These are phyloP conservation scores for Dromaius novaehollandiae DNA, from an alignment of 2,113 vertebrate genomes.

Conservation along the genomic window DNA sequence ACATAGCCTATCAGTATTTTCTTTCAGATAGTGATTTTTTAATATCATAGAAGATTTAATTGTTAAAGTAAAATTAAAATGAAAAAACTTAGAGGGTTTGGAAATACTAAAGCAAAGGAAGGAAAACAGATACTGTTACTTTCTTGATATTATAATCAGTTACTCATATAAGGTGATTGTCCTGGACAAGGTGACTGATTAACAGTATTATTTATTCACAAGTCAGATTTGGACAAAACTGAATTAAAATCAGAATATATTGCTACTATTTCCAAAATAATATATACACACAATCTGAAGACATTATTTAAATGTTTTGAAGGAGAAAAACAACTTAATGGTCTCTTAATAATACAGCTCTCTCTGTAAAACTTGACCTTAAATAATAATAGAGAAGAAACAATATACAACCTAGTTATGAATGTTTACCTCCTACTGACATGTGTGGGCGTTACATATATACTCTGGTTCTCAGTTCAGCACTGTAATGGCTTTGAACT, in stretches of 20 bases:
- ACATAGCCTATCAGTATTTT: not conserved
- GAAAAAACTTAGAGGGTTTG: conserved; percentile 10
- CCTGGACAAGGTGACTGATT: conserved; percentile 29
- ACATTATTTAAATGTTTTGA: conserved; percentile 26
- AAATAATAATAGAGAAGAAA: conserved; percentile 43
- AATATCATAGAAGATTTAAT: not conserved
- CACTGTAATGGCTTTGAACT: not conserved
- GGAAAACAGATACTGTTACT: conserved; percentile 10
- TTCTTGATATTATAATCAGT: not conserved
- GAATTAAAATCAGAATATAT: conserved; percentile 24
- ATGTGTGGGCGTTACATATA: not conserved
- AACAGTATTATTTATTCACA: conserved; percentile 39
- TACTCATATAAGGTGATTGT: not conserved
- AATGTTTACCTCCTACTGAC: not conserved
- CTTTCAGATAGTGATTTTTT: conserved; percentile 5
- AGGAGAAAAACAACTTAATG: conserved; percentile 44
- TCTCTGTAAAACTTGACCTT: conserved; percentile 39
- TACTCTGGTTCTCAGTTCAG: not conserved
- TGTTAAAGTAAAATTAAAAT: not conserved
- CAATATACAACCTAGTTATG: conserved; percentile 9
- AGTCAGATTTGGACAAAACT: conserved; percentile 17
- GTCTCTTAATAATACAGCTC: not conserved
- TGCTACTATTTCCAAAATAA: conserved; percentile 13
- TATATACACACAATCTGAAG: conserved; percentile 1
- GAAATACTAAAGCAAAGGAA: conserved; percentile 37